Evolutionary conservation across 2,888 invertebrate species (phyloP).

Genomic region (Cylindroiulus punctatus): DNA sequence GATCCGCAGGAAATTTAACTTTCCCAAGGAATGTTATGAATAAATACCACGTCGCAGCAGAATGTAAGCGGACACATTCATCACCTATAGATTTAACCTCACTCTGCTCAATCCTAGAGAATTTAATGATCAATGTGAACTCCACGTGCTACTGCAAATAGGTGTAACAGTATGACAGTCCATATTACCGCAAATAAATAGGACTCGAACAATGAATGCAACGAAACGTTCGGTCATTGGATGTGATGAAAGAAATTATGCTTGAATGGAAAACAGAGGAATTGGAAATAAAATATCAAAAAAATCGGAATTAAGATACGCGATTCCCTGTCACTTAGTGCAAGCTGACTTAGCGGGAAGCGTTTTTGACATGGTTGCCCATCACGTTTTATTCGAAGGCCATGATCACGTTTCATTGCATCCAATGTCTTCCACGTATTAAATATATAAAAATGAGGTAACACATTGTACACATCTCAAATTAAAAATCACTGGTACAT

Average conservation of each 20-base stretch:
- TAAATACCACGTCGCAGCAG: not conserved
- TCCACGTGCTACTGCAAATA: not conserved
- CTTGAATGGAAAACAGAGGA: not conserved
- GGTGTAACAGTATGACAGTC: conserved; percentile 6
- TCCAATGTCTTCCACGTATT: conserved; percentile 10
- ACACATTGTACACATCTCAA: conserved; percentile 20
- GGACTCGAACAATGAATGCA: conserved; percentile 1
- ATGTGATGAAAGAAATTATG: not conserved
- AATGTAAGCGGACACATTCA: conserved; percentile 2
- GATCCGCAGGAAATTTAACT: conserved; percentile 28
- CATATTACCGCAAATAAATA: conserved; percentile 24
- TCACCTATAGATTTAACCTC: not conserved
- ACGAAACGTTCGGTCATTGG: not conserved
- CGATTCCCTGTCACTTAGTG: not conserved
- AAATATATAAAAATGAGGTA: conserved; percentile 47
- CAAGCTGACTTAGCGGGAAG: too few species aligned
- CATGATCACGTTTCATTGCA: conserved; percentile 31
- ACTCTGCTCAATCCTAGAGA: not conserved
- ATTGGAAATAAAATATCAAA: not conserved
- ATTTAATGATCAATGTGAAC: not conserved
- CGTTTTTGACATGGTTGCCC: not conserved
- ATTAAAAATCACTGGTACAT: conserved; percentile 35
- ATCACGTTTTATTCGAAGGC: not conserved
- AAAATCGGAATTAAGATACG: not conserved
- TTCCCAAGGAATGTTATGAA: conserved; percentile 42